These are phyloP conservation scores for Peromyscus nudipes DNA, from an alignment of 2,797 vertebrate genomes.

Conservation along the genomic window DNA sequence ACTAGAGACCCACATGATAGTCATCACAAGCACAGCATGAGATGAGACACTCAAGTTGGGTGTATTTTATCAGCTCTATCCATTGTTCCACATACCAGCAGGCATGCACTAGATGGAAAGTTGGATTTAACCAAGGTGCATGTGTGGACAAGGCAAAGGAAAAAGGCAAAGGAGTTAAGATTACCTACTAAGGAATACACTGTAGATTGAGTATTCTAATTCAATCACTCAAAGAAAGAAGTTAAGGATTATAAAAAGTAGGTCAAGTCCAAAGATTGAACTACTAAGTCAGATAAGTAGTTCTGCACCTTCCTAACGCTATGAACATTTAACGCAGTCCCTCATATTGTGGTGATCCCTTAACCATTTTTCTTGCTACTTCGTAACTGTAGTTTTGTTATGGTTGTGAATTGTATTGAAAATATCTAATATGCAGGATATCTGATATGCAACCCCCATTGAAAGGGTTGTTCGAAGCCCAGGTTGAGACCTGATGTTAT, in stretches of 20 bases:
- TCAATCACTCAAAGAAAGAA: background rate
- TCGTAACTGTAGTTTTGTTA: background rate
- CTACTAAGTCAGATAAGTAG: background rate
- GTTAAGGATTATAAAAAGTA: background rate
- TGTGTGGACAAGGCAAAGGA: background rate
- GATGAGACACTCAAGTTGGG: background rate
- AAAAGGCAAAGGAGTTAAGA: background rate
- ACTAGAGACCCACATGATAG: background rate
- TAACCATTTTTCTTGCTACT: background rate
- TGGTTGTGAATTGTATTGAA: background rate
- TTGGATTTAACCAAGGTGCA: background rate
- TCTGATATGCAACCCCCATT: background rate
- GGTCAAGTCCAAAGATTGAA: background rate
- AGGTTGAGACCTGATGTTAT: background rate
- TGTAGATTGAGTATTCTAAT: background rate
- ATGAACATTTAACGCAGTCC: too few species aligned
- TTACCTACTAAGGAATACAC: background rate
- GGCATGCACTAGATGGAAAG: background rate
- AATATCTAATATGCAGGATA: background rate
- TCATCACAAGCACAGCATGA: background rate
- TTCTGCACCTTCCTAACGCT: background rate
- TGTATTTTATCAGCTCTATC: background rate
- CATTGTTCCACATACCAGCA: background rate
- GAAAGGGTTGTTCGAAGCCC: too few species aligned
- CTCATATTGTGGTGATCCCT: background rate